These are phyloP conservation scores for Lepeophtheirus nordmannii DNA, from an alignment of 2,888 invertebrate genomes.

Conservation along the genomic window DNA sequence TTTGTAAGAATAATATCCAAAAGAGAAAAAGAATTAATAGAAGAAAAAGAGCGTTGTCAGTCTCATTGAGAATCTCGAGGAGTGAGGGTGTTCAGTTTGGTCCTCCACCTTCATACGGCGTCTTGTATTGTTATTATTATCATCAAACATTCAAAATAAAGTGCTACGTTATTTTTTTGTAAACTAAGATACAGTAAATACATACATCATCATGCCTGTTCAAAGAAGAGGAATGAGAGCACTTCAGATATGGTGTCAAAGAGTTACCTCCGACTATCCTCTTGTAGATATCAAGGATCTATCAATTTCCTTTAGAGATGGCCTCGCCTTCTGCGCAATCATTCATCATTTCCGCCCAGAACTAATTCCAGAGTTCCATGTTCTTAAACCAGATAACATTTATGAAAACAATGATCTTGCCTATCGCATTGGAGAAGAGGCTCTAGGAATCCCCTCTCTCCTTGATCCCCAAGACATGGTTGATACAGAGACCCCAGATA, in stretches of 20 bases:
- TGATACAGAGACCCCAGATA: slow-evolving; percentile 72
- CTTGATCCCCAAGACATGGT: slow-evolving; percentile 90
- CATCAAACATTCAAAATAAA: no score
- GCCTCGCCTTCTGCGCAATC: slow-evolving; percentile 85
- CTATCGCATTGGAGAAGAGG: slow-evolving; percentile 70
- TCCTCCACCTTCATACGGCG: no score
- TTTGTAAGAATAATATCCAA: not conserved
- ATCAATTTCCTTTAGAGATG: slow-evolving; percentile 89
- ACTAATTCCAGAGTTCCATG: slow-evolving; percentile 64
- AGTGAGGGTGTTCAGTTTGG: no score
- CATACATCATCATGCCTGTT: slow-evolving; percentile 10
- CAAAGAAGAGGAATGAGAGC: slow-evolving; percentile 55
- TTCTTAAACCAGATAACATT: slow-evolving; percentile 65
- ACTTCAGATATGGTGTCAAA: slow-evolving; percentile 78
- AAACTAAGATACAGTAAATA: not conserved
- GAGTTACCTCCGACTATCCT: slow-evolving; percentile 71
- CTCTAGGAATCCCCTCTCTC: slow-evolving; percentile 75
- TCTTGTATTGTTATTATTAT: no score
- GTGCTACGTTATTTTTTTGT: not conserved
- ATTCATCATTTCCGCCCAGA: slow-evolving; percentile 90
- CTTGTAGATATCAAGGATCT: slow-evolving; percentile 81
- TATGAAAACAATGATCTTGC: slow-evolving; percentile 80
- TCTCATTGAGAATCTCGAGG: no score
- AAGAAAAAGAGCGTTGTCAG: no score
- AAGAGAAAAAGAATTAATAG: not conserved